These are phyloP conservation scores for Meliscaeva auricollis DNA, from an alignment of 2,888 invertebrate species.

Conservation along the genomic window DNA sequence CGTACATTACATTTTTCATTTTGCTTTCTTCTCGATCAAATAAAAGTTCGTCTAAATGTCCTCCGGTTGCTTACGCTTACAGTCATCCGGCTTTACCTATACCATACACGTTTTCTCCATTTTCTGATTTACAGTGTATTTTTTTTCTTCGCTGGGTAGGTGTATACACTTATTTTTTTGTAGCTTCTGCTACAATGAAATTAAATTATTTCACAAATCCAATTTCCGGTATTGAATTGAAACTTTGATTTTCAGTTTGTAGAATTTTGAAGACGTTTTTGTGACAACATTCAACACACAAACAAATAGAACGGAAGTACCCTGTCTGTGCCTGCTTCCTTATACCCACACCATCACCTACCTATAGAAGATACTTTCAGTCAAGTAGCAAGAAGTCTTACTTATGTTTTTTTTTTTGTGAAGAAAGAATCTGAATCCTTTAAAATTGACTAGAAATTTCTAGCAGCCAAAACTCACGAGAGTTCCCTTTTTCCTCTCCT, in stretches of 20 bases:
- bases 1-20: too few species aligned
- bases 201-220: slow-evolving; percentile 77
- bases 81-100: too few species aligned
- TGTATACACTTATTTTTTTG: background rate
- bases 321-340: slow-evolving; percentile 2
- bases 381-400: background rate
- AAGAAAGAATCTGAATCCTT: background rate
- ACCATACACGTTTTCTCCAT: background rate
- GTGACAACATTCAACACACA: slow-evolving; percentile 49
- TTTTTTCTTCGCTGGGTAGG: too few species aligned
- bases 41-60: too few species aligned
- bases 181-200: slow-evolving; percentile 56
- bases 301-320: slow-evolving; percentile 29
- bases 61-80: background rate
- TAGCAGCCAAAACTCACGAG: background rate
- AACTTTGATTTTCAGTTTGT: slow-evolving; percentile 77
- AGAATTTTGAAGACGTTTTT: slow-evolving; percentile 63
- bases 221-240: slow-evolving; percentile 78
- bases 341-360: background rate
- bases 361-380: slow-evolving; percentile 1
- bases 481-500: background rate
- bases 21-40: background rate
- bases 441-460: slow-evolving; percentile 23
- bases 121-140: background rate
- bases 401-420: background rate